Conservation (phyloP, 2,888 invertebrate species). For the Malthinus seriepunctatus region DNA sequence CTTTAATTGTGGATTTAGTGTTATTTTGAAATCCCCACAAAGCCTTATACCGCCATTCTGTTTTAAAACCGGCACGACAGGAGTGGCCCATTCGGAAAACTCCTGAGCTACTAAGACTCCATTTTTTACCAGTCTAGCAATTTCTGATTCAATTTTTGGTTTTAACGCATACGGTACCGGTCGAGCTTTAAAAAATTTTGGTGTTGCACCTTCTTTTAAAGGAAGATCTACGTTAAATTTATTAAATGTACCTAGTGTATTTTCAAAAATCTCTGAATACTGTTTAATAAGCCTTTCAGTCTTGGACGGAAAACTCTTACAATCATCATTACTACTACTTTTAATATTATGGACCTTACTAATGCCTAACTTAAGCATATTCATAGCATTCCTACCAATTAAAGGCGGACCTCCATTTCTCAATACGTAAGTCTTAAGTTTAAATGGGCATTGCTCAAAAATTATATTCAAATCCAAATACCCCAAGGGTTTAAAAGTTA, state of each 20-base stretch:
- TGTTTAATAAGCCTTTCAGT: too few species aligned
- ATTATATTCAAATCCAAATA: too few species aligned
- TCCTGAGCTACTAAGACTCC: background rate
- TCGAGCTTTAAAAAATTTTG: background rate
- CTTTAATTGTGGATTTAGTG: background rate
- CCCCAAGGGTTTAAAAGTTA: too few species aligned
- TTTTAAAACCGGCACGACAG: constrained; percentile 6
- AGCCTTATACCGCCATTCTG: background rate
- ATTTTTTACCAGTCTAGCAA: background rate
- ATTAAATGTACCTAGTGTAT: background rate
- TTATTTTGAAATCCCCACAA: background rate
- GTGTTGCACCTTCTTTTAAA: background rate
- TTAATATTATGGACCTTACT: too few species aligned
- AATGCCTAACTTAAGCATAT: too few species aligned
- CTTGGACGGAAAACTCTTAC: too few species aligned
- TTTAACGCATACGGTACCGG: background rate
- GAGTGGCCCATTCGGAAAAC: background rate
- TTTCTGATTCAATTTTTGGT: background rate
- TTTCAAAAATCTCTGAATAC: too few species aligned
- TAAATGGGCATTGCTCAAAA: too few species aligned
- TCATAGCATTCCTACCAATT: too few species aligned
- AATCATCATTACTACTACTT: too few species aligned
- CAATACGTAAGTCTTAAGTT: too few species aligned
- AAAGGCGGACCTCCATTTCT: too few species aligned
- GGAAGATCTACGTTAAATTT: background rate